These are phyloP conservation scores for Siniperca chuatsi DNA, from an alignment of 2,113 vertebrate species.

Conservation along the genomic window DNA sequence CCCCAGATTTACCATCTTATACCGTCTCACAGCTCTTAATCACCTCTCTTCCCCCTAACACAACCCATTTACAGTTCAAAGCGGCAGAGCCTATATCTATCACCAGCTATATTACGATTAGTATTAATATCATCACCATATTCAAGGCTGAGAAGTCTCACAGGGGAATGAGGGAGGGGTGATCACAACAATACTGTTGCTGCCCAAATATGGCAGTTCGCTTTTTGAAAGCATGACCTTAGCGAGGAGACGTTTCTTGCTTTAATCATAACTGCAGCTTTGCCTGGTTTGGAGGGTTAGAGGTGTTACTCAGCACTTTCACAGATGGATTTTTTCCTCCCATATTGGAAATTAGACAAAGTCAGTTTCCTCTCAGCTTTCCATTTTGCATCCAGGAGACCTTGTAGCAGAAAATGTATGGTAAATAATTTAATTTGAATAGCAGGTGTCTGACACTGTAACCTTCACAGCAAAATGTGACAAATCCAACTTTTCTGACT, in stretches of 20 bases:
- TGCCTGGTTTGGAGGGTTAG: constrained; percentile 41
- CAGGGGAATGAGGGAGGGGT: constrained; percentile 61
- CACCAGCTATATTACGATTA: constrained; percentile 81
- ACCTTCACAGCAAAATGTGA: background rate
- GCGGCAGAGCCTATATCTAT: constrained; percentile 77
- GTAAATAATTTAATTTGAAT: constrained; percentile 29
- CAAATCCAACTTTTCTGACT: constrained; percentile 2
- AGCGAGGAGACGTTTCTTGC: constrained; percentile 51
- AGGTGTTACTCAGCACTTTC: constrained; percentile 72
- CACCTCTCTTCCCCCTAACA: constrained; percentile 75
- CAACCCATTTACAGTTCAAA: constrained; percentile 86
- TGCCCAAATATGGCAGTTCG: constrained; percentile 66
- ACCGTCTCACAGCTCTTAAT: constrained; percentile 75
- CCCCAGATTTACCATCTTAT: constrained; percentile 83
- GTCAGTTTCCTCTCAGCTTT: constrained; percentile 12
- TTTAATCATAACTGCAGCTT: constrained; percentile 61
- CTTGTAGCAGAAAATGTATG: constrained; percentile 13
- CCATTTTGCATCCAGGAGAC: background rate
- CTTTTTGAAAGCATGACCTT: constrained; percentile 77
- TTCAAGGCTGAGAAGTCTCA: constrained; percentile 77
- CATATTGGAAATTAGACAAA: constrained; percentile 36
- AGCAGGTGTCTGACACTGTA: constrained; percentile 20
- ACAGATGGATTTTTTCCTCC: background rate
- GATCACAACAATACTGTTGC: constrained; percentile 66
- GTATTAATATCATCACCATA: constrained; percentile 84